These are phyloP conservation scores for Morinoia aosen DNA, from an alignment of 2,888 invertebrate species.

Conservation along the genomic window DNA sequence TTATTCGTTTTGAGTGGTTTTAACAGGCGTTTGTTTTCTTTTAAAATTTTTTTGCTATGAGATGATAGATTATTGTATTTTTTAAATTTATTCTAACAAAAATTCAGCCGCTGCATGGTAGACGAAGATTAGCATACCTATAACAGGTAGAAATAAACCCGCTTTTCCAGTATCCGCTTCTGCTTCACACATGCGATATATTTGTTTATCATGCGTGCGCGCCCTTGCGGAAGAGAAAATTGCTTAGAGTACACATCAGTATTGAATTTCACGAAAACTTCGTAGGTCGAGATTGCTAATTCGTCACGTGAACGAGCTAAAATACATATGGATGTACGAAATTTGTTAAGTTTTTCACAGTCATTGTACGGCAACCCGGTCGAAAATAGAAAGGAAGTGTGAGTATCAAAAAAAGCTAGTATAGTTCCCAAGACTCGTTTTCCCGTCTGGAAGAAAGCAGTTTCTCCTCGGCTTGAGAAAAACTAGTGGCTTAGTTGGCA, in stretches of 20 bases:
- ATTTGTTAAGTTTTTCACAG: not conserved
- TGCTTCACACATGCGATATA: not conserved
- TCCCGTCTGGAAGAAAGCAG: not conserved
- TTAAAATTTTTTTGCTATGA: not conserved
- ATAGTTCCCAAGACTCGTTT: not conserved
- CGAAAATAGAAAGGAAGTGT: not conserved
- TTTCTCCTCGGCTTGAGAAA: not conserved
- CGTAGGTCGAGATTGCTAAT: not conserved
- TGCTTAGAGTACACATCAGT: not conserved
- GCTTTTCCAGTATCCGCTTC: not conserved
- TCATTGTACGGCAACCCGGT: not conserved
- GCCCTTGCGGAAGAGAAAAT: not conserved
- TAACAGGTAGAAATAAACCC: not conserved
- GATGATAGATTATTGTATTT: not conserved
- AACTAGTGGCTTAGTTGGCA: not conserved
- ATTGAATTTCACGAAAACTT: not conserved
- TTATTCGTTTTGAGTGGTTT: not conserved
- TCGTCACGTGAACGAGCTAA: not conserved
- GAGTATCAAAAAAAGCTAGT: not conserved
- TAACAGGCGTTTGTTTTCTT: not conserved
- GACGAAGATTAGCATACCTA: not conserved
- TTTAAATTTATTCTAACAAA: not conserved
- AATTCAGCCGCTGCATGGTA: not conserved
- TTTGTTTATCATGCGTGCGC: not conserved
- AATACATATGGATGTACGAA: not conserved